Base-by-base conservation (phyloP, 2,888 invertebrate species). In the Chloromyia formosa region DNA sequence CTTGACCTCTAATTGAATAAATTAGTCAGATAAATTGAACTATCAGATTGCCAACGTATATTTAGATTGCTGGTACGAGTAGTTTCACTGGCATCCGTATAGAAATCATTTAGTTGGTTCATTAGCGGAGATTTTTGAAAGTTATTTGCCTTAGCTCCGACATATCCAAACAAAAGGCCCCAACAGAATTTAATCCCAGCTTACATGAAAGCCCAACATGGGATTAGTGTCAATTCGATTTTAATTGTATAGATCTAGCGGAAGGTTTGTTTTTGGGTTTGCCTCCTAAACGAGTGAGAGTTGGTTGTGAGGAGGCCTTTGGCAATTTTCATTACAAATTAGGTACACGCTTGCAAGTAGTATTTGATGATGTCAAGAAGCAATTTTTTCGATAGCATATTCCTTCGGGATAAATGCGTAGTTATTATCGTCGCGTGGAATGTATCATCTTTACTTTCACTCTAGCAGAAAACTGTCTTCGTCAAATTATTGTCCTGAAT, bases 201-300 rank as follows among this genome's bases (percentile, higher is more conserved):
- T 71, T 58, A 71, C 71, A 58, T 27, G 23, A 71, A 71, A 42
- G 71, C 56, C 71, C 20, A 56, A 71, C 71, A 56, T 18, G 18
- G 40, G 71, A 71, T 71, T 71, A 71, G 71, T 71, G 71, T 71
- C 71, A 71, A 71, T 71, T 56, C 58, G 71, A 58, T 23, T 71
- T 71, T 71, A 53, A 71, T 71, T 66, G 66, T 45, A 49, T 27
- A 49, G 27, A 35, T 45, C 45, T 22, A 22, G 2, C 35, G 4
- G 35, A 66, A 22, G 45, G 35, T 9, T 22, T 45, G 45, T 12
- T 20, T 45, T 45, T 49, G 12, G 14, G 12, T n/a, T 49, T 49
- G 49, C 49, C 49, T 3, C 10, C 49, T n/a, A n/a, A 49, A 3
- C 12, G 49, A 49, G 16, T 49, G 49, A 49, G 16, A 49, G 27